These are phyloP conservation scores for Callinectes sapidus DNA, from an alignment of 2,888 invertebrate species.

Conservation along the genomic window DNA sequence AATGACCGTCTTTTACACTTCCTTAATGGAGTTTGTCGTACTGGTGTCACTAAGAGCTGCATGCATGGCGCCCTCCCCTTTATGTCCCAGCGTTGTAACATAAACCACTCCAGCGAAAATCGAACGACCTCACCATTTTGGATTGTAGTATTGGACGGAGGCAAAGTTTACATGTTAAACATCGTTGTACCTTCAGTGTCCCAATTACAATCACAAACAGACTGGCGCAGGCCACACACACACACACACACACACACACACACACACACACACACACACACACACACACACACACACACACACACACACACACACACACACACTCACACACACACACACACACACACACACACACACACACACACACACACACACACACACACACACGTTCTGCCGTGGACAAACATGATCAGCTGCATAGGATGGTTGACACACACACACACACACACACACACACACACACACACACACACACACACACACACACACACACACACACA, in stretches of 20 bases:
- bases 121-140: background rate
- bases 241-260: background rate
- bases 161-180: background rate
- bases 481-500: background rate
- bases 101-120: background rate
- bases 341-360: no score
- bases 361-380: no score
- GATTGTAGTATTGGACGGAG: background rate
- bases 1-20: background rate
- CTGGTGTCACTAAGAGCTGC: background rate
- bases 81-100: background rate
- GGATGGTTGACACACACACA: no score
- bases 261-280: background rate
- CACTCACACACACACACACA: no score
- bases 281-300: slow-evolving; percentile 1
- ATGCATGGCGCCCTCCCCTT: background rate
- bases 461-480: background rate
- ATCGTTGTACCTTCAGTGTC: background rate
- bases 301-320: background rate
- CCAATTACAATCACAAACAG: background rate
- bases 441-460: background rate
- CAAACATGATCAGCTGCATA: no score
- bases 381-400: no score
- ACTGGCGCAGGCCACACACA: background rate
- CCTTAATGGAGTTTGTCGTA: background rate